Base-by-base conservation (phyloP, 2,888 invertebrate species). In the Julus scandinavius region DNA sequence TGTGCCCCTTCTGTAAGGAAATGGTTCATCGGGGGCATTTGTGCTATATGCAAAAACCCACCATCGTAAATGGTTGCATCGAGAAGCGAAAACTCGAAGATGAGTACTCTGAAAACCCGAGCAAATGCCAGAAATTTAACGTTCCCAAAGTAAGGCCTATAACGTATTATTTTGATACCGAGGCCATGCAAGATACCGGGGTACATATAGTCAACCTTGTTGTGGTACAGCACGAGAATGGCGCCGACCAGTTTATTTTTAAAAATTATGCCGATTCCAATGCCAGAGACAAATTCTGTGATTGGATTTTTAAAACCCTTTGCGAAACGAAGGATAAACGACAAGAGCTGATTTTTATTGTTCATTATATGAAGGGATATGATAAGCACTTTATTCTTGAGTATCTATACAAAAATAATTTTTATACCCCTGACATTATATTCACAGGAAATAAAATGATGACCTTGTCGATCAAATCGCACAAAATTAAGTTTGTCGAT, bases 401-500 rank as follows among this genome's bases (percentile, higher is more conserved):
- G 3, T 86, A 20, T 13, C 11, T 86, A 0, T 86, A 86, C 15
- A 54, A 54, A 9, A 86, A 15, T 0, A 38, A 86, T 1, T 15
- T 40, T 45, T 45, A 45, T 40, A n/a, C 54, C 20, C 87, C 87
- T 11, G 45, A 54, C 3, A 13, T 17, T 17, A 54, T 15, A 3
- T 54, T 54, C 17, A 54, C 17, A 17, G 54, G 54, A 0, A 54
- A 1, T 13, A 13, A 54, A 54, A 11, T 54, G 13, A 15, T 54
- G 54, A 54, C 3, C 11, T 54, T 54, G 17, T 54, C 17, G 54
- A 3, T 17, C 54, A 3, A 17, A 13, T 54, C 17, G 2, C 54
- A 54, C 13, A 54, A 45, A 29, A 45, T 87, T 20, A 87, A 50
- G 49, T n/a, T 87, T 29, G n/a, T 87, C 0, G 87, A 87, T 17